Conservation (phyloP, 2,113 vertebrate species). For the Phyllostomus hastatus region DNA sequence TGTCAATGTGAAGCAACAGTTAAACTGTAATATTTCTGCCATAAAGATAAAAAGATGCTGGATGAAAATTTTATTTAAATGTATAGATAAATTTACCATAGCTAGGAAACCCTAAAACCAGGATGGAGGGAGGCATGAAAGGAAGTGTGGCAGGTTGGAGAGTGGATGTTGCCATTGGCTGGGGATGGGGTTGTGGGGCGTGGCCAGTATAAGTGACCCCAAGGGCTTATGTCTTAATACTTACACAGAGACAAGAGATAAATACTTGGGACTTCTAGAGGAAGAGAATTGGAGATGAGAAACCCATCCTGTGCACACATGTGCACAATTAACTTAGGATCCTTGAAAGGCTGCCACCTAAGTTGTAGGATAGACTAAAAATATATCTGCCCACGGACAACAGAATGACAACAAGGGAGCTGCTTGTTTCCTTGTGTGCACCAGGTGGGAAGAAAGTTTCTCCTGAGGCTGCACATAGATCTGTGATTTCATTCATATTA, state of each 20-base stretch:
- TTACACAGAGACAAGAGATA: not conserved
- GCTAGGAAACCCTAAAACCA: not conserved
- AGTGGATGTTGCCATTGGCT: not conserved
- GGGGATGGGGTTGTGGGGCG: not conserved
- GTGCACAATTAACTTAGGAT: not conserved
- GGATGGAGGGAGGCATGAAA: not conserved
- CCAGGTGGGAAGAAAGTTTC: not conserved
- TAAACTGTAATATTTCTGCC: not conserved
- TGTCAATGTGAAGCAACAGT: not conserved
- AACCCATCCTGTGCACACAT: not conserved
- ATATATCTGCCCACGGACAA: not conserved
- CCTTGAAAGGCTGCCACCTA: not conserved
- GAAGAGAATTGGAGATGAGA: not conserved
- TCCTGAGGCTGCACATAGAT: not conserved
- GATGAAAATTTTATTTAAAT: not conserved
- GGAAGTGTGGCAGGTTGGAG: not conserved
- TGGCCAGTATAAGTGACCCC: not conserved
- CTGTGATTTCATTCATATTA: slow-evolving; percentile 23
- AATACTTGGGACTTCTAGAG: not conserved
- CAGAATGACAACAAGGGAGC: not conserved
- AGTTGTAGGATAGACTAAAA: not conserved
- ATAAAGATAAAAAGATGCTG: not conserved
- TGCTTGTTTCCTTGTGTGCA: not conserved
- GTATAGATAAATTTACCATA: not conserved
- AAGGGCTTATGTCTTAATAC: not conserved